Evolutionary conservation across 2,888 invertebrate species (phyloP), one percentile per base, ranked within the genome.

Genomic region (Metacarcinus magister): DNA sequence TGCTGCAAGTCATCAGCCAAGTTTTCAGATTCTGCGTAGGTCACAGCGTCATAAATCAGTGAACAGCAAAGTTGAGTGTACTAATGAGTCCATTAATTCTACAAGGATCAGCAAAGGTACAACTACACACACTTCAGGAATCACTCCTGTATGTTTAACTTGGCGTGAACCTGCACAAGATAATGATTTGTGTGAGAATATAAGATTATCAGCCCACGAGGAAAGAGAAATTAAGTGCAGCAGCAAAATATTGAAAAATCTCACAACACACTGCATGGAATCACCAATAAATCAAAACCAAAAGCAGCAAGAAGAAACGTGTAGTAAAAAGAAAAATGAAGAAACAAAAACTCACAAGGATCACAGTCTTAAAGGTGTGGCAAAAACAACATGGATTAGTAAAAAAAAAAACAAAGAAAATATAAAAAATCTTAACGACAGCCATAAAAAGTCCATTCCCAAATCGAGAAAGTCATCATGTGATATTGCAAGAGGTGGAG

Each of bases 11-110:
- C 28, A 39, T n/a, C 48, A 54, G 46, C 16, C 43, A 28, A 75
- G 8, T 32, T 28, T 3, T 48, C 39, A 89, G 28, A 54, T 23
- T 44, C 75, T 94, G 19, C 60, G 92, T 39, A 94, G 94, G 43
- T 94, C 94, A 19, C 91, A 94, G 92, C 91, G 94, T 32, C 67
- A 91, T 13, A 67, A 46, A 48, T 54, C 44, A 28, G 94, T 75
- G 75, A 95, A 67, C 10, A 75, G 32, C 39, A 13, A 54, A 92
- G 39, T 67, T n/a, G 67, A 67, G 67, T 54, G 67, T n/a, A 46
- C 23, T 4, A 28, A 75, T 2, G 82, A 93, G 16, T 23, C 16
- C 19, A 7, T n/a, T 44, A 13, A 28, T 75, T 46, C 16, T 2
- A 19, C 44, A 93, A 82, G 39, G 23, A 75, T 16, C 43, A 75